These are phyloP conservation scores for Choreutis nemorana DNA, from an alignment of 2,888 invertebrate species.

Conservation along the genomic window DNA sequence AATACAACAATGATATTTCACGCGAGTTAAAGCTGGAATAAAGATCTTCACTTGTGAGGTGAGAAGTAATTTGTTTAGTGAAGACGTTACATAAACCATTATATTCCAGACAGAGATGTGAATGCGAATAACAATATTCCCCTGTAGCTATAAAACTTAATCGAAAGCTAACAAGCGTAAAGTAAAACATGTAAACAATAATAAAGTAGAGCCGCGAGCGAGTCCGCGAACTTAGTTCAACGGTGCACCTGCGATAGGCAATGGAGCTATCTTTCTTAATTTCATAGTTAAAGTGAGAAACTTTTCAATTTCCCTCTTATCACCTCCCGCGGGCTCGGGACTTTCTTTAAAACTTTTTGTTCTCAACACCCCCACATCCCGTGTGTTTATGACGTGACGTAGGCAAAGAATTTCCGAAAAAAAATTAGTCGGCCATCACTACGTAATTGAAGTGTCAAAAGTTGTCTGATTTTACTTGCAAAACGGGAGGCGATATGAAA, in stretches of 20 bases:
- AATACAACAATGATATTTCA: neutral
- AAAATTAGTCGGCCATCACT: constrained; percentile 57
- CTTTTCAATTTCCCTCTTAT: constrained; percentile 48
- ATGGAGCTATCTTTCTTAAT: constrained; percentile 30
- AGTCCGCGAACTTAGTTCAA: constrained; percentile 19
- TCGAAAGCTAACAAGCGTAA: constrained; percentile 47
- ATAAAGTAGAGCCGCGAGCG: constrained; percentile 23
- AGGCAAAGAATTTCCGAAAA: constrained; percentile 35
- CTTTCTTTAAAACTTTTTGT: constrained; percentile 37
- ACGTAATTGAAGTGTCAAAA: constrained; percentile 66
- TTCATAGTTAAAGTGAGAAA: constrained; percentile 43
- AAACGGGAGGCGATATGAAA: constrained; percentile 60
- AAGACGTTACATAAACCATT: constrained; percentile 26
- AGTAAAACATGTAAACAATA: constrained; percentile 40
- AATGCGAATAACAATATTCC: constrained; percentile 33
- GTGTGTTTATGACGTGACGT: constrained; percentile 52
- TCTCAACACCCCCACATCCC: constrained; percentile 36
- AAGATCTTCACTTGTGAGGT: too few species aligned
- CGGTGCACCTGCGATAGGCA: constrained; percentile 29
- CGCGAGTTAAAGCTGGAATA: too few species aligned
- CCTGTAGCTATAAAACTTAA: constrained; percentile 32
- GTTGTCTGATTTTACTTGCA: constrained; percentile 67
- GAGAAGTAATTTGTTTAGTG: constrained; percentile 18
- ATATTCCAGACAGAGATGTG: constrained; percentile 17
- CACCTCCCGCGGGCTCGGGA: constrained; percentile 31